These are phyloP conservation scores for Coturnix japonica DNA, from an alignment of 2,113 vertebrate genomes.

Conservation along the genomic window DNA sequence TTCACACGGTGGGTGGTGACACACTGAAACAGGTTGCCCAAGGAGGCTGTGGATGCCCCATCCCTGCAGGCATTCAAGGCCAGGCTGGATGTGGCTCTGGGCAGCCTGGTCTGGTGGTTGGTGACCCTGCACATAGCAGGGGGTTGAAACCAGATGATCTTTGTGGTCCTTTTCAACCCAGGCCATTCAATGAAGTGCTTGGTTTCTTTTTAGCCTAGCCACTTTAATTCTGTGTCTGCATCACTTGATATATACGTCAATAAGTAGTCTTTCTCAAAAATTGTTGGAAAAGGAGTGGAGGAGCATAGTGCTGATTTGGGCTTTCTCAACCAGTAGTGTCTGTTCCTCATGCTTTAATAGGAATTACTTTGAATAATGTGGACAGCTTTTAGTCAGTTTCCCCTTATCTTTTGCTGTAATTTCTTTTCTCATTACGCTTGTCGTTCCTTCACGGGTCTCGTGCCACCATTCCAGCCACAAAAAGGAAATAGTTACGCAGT, in stretches of 20 bases:
- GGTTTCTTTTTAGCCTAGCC: neutral
- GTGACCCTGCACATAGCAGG: too few relatives aligned
- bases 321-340: fast-evolving
- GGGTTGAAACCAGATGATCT: too few relatives aligned
- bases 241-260: neutral
- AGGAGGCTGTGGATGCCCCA: too few relatives aligned
- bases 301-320: neutral
- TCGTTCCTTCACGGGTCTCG: neutral
- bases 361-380: neutral
- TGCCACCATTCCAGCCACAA: neutral
- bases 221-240: neutral
- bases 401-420: neutral
- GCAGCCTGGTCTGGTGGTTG: too few relatives aligned
- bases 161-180: too few relatives aligned
- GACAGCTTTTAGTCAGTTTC: neutral
- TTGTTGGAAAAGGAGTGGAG: neutral
- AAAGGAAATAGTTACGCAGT: neutral
- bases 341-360: neutral
- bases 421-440: neutral
- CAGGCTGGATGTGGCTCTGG: too few relatives aligned
- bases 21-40: too few relatives aligned
- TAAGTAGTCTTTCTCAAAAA: neutral
- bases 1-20: too few relatives aligned
- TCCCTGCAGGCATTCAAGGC: too few relatives aligned
- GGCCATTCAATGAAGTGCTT: neutral